phyloP scores from a whole-genome alignment of 2,888 invertebrate species.

The Lordiphosa fenestrarum region DNA sequence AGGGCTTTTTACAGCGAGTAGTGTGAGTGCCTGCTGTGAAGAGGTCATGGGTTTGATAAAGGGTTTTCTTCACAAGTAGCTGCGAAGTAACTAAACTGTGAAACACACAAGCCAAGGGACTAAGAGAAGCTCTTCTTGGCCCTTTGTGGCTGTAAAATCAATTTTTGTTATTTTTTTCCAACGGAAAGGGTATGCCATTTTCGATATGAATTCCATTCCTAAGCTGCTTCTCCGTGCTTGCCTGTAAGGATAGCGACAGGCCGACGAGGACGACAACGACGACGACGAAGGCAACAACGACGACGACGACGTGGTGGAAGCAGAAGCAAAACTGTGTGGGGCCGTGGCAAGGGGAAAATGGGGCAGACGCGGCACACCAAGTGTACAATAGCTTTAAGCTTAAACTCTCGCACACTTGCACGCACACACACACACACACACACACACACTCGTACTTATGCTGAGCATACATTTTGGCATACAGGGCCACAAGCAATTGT shows the following conservation, averaged over 20 bases:
- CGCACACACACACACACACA: conserved; percentile 32
- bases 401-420: conserved; percentile 73
- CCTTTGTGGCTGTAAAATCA: no score
- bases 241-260: conserved; percentile 56
- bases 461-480: conserved; percentile 47
- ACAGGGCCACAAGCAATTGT: conserved; percentile 56
- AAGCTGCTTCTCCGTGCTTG: conserved; percentile 3
- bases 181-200: background rate
- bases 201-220: background rate
- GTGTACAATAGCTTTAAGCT: conserved; percentile 76
- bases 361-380: conserved; percentile 70
- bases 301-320: conserved; percentile 5
- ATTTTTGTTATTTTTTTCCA: no score
- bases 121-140: no score
- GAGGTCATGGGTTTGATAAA: no score
- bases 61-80: no score
- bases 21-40: no score
- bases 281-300: conserved; percentile 10
- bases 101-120: no score
- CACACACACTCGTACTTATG: conserved; percentile 31
- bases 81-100: no score
- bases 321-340: conserved; percentile 2
- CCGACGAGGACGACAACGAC: conserved; percentile 25
- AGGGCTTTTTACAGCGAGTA: no score
- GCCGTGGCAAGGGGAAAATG: conserved; percentile 12